phyloP scores from a whole-genome alignment of 2,888 invertebrate genomes.

The Atethmia centrago region DNA sequence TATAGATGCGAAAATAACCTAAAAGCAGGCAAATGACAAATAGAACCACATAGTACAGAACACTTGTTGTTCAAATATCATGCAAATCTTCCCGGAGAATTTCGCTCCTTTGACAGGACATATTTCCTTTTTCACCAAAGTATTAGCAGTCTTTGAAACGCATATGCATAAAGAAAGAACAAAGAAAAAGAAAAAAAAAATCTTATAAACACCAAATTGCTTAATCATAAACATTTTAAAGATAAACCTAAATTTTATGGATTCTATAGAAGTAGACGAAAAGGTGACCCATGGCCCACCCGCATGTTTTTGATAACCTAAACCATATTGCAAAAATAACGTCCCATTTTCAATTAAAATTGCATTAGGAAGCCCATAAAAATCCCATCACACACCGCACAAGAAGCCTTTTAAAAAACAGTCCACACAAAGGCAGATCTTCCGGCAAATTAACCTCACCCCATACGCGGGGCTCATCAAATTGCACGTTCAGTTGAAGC shows the following conservation, averaged over 20 bases:
- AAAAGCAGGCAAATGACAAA: not conserved
- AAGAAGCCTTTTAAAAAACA: slow-evolving; percentile 64
- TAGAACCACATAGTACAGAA: not conserved
- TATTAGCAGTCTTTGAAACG: not conserved
- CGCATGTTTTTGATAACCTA: slow-evolving; percentile 24
- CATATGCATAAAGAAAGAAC: not conserved
- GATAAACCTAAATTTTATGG: slow-evolving; percentile 2
- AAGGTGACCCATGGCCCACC: slow-evolving; percentile 26
- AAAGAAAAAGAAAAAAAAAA: slow-evolving; percentile 18
- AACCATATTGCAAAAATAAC: slow-evolving; percentile 38
- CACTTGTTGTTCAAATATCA: not conserved
- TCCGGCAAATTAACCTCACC: slow-evolving; percentile 63
- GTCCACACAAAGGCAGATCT: slow-evolving; percentile 61
- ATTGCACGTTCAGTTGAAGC: slow-evolving; percentile 75
- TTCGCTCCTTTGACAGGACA: not conserved
- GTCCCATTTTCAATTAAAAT: slow-evolving; percentile 55
- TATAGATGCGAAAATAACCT: not conserved
- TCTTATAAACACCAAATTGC: slow-evolving; percentile 4
- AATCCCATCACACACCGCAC: slow-evolving; percentile 44
- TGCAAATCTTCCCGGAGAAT: too few relatives aligned
- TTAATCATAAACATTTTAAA: slow-evolving; percentile 26
- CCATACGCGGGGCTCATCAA: slow-evolving; percentile 68
- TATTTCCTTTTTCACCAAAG: not conserved
- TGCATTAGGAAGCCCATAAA: slow-evolving; percentile 50
- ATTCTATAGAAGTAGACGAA: not conserved